phyloP scores from a whole-genome alignment of 2,888 invertebrate genomes.

The Stegophylla sp. region DNA sequence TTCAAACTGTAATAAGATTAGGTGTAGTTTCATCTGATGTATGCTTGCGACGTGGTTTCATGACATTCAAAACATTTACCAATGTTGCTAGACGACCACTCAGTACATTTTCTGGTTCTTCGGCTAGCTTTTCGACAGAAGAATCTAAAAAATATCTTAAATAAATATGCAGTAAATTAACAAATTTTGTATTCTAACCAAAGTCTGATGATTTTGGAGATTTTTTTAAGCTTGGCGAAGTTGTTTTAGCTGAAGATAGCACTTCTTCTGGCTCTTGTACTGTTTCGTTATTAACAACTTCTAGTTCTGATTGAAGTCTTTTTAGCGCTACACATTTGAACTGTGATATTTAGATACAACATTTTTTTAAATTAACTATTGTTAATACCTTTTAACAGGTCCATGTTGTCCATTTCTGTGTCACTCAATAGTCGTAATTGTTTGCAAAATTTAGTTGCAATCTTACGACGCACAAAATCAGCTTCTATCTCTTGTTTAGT shows the following conservation, averaged over 20 bases:
- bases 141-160: conserved; percentile 35
- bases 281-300: conserved; percentile 5
- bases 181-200: conserved; percentile 5
- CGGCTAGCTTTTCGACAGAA: conserved; percentile 46
- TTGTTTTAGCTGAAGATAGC: conserved; percentile 35
- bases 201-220: conserved; percentile 52
- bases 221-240: conserved; percentile 42
- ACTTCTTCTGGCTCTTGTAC: conserved; percentile 36
- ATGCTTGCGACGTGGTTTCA: conserved; percentile 50
- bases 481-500: conserved; percentile 96
- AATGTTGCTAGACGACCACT: conserved; percentile 50
- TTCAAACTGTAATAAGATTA: conserved; percentile 35
- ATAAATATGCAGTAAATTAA: not conserved
- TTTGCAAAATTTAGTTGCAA: conserved; percentile 82
- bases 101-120: conserved; percentile 54
- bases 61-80: conserved; percentile 49
- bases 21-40: conserved; percentile 24
- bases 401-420: conserved; percentile 84
- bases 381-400: conserved; percentile 74
- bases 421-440: conserved; percentile 83
- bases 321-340: conserved; percentile 36
- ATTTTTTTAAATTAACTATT: not conserved
- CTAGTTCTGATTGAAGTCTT: conserved; percentile 47
- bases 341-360: not conserved
- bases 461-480: conserved; percentile 83